phyloP scores from a whole-genome alignment of 2,113 vertebrate genomes.

The Serilophus lunatus region DNA sequence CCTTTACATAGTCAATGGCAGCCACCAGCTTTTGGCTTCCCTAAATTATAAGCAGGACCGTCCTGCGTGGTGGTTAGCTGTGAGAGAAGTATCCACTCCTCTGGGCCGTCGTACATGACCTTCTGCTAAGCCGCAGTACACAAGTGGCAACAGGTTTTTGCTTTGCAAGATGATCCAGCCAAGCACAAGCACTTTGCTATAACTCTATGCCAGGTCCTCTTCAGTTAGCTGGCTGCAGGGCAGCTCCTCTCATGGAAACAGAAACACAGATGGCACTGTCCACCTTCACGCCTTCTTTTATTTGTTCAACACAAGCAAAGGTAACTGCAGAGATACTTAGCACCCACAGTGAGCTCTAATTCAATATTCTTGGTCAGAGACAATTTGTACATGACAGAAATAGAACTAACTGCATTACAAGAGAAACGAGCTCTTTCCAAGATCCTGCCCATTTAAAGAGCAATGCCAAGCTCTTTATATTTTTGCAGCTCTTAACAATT shows the following conservation, averaged over 20 bases:
- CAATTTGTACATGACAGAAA: constrained; percentile 47
- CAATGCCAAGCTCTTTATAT: background rate
- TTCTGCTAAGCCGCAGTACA: background rate
- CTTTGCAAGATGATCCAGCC: background rate
- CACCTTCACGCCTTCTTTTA: background rate
- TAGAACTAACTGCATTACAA: constrained; percentile 45
- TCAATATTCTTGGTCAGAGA: constrained; percentile 44
- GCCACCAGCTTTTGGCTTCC: background rate
- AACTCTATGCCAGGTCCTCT: background rate
- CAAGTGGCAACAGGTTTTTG: background rate
- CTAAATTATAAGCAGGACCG: background rate
- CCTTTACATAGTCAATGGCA: background rate
- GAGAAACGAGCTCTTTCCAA: constrained; percentile 14
- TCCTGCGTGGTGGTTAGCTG: background rate
- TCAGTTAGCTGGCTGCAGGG: background rate
- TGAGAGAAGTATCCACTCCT: background rate
- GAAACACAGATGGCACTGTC: background rate
- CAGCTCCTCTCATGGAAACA: background rate
- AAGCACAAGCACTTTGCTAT: background rate
- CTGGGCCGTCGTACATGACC: background rate
- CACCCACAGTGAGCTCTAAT: constrained; percentile 19
- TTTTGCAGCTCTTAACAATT: background rate
- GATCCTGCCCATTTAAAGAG: constrained; percentile 28
- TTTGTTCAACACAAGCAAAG: constrained; percentile 11
- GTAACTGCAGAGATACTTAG: background rate